Evolutionary conservation across 2,113 vertebrate species (phyloP).

Genomic region (Macheiramphus alcinus): DNA sequence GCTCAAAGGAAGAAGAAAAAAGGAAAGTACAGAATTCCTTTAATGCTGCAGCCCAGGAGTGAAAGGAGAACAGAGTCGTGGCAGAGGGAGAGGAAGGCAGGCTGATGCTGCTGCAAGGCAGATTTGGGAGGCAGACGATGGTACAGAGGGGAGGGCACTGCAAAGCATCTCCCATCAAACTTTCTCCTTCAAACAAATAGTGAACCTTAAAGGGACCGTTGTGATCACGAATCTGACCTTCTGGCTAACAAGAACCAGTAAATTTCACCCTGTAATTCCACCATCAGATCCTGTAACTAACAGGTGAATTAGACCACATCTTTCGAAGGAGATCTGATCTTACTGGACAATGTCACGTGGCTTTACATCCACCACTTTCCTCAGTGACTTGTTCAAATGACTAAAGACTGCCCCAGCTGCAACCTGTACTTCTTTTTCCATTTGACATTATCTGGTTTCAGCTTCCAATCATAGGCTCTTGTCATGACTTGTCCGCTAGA

Average conservation of each 20-base stretch:
- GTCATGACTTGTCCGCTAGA: constrained; percentile 12
- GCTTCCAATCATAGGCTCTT: constrained; percentile 15
- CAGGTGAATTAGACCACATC: neutral
- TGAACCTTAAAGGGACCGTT: neutral
- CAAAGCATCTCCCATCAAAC: neutral
- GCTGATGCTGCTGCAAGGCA: neutral
- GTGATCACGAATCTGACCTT: neutral
- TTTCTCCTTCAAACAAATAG: neutral
- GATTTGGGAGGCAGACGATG: neutral
- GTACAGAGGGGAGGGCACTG: neutral
- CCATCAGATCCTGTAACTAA: neutral
- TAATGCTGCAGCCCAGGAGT: neutral
- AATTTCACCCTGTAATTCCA: neutral
- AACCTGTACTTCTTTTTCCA: constrained; percentile 10
- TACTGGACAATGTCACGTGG: neutral
- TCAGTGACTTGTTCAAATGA: neutral
- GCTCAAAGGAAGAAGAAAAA: neutral
- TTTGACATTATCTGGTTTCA: constrained; percentile 28
- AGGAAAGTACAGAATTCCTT: neutral
- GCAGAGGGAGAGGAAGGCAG: neutral
- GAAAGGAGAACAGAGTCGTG: neutral
- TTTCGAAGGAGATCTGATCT: neutral
- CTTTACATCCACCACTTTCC: neutral
- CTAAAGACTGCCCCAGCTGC: neutral
- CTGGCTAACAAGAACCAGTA: neutral